Evolutionary conservation across 2,797 vertebrate genomes (phyloP).

Genomic region (Buceros bicornis): DNA sequence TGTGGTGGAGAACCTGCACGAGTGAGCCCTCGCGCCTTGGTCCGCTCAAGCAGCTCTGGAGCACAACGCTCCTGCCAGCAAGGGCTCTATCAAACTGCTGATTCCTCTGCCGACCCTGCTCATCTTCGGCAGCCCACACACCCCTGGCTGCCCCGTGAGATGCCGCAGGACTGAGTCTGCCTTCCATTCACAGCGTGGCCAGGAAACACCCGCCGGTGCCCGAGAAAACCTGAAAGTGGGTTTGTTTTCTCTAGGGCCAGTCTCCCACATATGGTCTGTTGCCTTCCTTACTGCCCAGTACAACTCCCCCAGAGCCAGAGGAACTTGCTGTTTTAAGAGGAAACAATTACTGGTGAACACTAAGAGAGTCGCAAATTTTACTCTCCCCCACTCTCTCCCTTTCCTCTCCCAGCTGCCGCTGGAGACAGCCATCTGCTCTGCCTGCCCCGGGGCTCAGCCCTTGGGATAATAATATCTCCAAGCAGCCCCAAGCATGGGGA

Average conservation of each 20-base stretch:
- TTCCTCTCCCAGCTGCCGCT: not conserved
- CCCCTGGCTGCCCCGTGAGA: not conserved
- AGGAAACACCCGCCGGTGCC: not conserved
- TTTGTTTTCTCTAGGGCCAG: not conserved
- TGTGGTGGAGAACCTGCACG: rapidly evolving
- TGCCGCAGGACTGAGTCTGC: not conserved
- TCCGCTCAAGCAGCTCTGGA: not conserved
- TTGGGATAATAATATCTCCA: not conserved
- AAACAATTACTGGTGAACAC: not conserved
- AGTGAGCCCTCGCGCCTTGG: not conserved
- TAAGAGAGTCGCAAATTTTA: not conserved
- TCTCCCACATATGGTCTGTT: not conserved
- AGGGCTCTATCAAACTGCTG: not conserved
- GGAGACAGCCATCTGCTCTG: slow-evolving; percentile 10
- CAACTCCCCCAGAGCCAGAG: not conserved
- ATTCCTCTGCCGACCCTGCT: not conserved
- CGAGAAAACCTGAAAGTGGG: not conserved
- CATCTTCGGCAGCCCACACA: not conserved
- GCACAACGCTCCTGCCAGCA: not conserved
- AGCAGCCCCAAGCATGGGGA: not conserved
- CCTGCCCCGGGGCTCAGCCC: not conserved
- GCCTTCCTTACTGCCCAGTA: not conserved
- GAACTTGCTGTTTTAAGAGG: not conserved
- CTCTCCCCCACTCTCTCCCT: not conserved
- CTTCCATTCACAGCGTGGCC: not conserved